Percentiles rank a stretch among this genome's conserved stretches.
Conservation (phyloP, 1,140 invertebrate genomes). For the Drosophila saltans region DNA sequence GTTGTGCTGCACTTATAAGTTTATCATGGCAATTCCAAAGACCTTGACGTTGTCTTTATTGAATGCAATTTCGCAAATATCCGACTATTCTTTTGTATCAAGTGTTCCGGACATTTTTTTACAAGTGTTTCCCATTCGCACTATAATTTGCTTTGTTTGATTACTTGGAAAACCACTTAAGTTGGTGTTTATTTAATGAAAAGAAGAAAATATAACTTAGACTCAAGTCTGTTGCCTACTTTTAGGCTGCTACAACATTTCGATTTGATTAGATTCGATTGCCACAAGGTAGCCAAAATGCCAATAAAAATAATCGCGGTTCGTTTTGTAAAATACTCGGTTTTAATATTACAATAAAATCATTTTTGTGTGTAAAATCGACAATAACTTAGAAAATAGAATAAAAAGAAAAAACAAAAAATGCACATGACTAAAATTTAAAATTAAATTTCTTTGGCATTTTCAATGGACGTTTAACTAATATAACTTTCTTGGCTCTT, state of each 20-base stretch:
- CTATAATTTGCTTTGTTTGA: neutral
- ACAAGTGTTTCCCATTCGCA: neutral
- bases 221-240: neutral
- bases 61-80: too few species aligned
- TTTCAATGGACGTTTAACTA: neutral
- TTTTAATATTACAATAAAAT: neutral
- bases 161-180: constrained; percentile 1
- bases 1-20: neutral
- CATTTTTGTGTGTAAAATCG: neutral
- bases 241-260: neutral
- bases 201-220: too few species aligned
- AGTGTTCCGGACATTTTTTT: neutral
- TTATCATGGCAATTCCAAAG: too few species aligned
- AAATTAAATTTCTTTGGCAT: neutral
- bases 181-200: neutral
- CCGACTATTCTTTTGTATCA: too few species aligned
- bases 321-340: too few species aligned
- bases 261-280: neutral
- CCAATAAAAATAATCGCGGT: too few species aligned
- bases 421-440: neutral
- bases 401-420: neutral
- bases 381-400: neutral
- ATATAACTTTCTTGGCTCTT: neutral
- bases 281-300: neutral
- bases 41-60: too few species aligned